Evolutionary conservation across 2,888 invertebrate genomes (phyloP).

Genomic region (Coenonympha glycerion): DNA sequence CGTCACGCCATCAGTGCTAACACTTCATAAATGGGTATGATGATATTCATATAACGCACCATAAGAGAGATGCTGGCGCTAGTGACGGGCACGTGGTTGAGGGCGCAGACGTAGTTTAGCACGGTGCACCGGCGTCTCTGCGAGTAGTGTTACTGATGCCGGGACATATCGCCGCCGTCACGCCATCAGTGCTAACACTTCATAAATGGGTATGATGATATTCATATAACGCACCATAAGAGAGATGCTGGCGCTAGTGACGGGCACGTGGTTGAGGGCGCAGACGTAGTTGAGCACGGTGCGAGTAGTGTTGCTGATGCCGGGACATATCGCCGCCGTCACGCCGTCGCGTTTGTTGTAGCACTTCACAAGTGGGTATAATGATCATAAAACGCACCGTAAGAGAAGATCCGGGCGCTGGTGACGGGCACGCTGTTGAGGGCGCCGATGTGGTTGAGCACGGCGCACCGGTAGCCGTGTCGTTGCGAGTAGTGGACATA

Average conservation of each 20-base stretch:
- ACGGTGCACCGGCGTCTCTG: too few relatives aligned
- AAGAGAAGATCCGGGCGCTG: constrained; percentile 91
- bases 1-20: too few relatives aligned
- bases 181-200: too few relatives aligned
- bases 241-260: constrained; percentile 91
- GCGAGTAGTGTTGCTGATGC: too few relatives aligned
- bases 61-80: constrained; percentile 91
- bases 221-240: constrained; percentile 89
- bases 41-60: too few relatives aligned
- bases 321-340: too few relatives aligned
- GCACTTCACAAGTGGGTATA: too few relatives aligned
- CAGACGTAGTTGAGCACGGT: constrained; percentile 96
- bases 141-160: too few relatives aligned
- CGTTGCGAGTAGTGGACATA: constrained; percentile 94
- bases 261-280: constrained; percentile 87
- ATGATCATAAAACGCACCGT: constrained; percentile 87
- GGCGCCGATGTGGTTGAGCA: constrained; percentile 95
- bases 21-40: too few relatives aligned
- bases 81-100: constrained; percentile 89
- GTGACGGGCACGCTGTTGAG: constrained; percentile 90
- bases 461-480: constrained; percentile 93
- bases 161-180: too few relatives aligned
- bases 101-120: constrained; percentile 94
- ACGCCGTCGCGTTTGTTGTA: too few relatives aligned
- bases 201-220: too few relatives aligned